A percentile compares a stretch with the other conserved stretches of the same genome.
phyloP scores from a whole-genome alignment of 1,140 invertebrate species.

The Anoplolepis gracilipes region DNA sequence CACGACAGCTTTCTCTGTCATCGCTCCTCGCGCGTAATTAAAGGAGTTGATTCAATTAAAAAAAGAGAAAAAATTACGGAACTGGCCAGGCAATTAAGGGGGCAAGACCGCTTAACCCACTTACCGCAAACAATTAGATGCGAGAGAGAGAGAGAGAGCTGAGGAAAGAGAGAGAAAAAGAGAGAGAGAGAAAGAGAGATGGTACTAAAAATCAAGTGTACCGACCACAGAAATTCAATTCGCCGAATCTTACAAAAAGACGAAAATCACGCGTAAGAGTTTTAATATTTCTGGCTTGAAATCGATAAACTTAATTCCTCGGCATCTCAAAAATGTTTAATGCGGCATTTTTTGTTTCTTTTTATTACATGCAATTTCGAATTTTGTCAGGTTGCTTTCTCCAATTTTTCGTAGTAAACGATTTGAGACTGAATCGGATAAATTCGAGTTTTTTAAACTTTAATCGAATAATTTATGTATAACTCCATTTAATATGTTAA shows the following conservation, averaged over 20 bases:
- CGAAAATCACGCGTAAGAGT: neutral
- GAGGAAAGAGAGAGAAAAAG: neutral
- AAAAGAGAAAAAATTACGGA: constrained; percentile 69
- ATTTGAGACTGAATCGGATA: neutral
- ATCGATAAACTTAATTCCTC: neutral
- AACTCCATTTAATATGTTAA: neutral
- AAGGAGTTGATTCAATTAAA: constrained; percentile 71
- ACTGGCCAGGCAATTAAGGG: constrained; percentile 68
- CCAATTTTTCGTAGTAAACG: neutral
- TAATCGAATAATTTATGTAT: neutral
- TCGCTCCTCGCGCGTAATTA: constrained; percentile 67
- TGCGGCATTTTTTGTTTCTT: neutral
- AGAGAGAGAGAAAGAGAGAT: constrained; percentile 9
- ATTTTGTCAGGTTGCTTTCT: neutral
- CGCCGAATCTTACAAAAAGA: constrained; percentile 25
- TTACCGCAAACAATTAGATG: constrained; percentile 72
- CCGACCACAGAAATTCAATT: constrained; percentile 49
- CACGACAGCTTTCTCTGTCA: constrained; percentile 71
- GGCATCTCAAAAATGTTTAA: neutral
- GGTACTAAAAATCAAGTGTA: constrained; percentile 20
- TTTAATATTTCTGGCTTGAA: constrained; percentile 15
- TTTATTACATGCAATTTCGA: neutral
- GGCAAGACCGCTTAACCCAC: constrained; percentile 72
- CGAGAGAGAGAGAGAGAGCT: constrained; percentile 50
- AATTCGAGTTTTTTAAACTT: neutral